Evolutionary conservation across 2,888 invertebrate genomes (phyloP).

Genomic region (Nymphalis polychloros): DNA sequence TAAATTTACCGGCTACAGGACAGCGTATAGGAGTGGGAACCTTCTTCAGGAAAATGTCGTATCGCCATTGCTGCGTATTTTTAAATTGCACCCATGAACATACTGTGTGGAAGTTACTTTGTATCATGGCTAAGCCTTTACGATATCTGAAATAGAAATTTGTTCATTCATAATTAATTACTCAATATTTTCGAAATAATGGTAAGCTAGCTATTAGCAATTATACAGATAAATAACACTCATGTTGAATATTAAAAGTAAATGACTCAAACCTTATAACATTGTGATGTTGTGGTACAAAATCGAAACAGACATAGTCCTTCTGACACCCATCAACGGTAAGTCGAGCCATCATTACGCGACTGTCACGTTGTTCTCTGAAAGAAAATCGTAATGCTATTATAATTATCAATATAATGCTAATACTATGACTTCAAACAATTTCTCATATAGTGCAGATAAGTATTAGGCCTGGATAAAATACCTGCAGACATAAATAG

Average conservation of each 20-base stretch:
- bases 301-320: slow-evolving; percentile 98
- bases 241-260: background rate
- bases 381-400: slow-evolving; percentile 31
- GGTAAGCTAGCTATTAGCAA: no score
- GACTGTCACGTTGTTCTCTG: slow-evolving; percentile 92
- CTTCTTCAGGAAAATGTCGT: slow-evolving; percentile 91
- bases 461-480: slow-evolving; percentile 90
- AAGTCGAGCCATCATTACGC: slow-evolving; percentile 97
- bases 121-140: slow-evolving; percentile 93
- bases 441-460: slow-evolving; percentile 85
- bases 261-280: slow-evolving; percentile 83
- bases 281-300: slow-evolving; percentile 97
- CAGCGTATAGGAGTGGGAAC: slow-evolving; percentile 96
- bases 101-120: slow-evolving; percentile 94
- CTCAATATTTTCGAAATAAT: no score
- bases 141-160: slow-evolving; percentile 84
- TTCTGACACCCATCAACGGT: slow-evolving; percentile 98
- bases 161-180: background rate
- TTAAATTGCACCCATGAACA: slow-evolving; percentile 97
- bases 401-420: background rate
- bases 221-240: no score
- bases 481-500: slow-evolving; percentile 93
- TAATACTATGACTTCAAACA: background rate
- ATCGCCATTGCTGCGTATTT: slow-evolving; percentile 92
- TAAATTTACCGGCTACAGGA: slow-evolving; percentile 98